These are phyloP conservation scores for Siphamia tubifer DNA, from an alignment of 2,113 vertebrate species.

Conservation along the genomic window DNA sequence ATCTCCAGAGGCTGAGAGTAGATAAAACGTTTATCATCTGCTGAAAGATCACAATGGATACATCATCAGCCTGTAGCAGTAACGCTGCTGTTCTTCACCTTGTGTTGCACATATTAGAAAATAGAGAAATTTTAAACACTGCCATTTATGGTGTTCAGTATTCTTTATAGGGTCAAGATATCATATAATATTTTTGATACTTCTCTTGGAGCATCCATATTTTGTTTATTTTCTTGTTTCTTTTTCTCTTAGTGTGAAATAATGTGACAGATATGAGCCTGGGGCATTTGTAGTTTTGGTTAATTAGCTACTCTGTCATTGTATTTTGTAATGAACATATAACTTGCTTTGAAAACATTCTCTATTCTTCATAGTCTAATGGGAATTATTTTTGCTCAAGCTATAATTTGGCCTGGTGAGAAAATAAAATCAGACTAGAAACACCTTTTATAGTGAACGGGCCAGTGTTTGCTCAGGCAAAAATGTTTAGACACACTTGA, in stretches of 20 bases:
- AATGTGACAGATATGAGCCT: not conserved
- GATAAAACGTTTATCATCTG: not conserved
- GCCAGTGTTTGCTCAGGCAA: not conserved
- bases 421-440: not conserved
- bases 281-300: not conserved
- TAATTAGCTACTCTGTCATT: not conserved
- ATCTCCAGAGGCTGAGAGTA: not conserved
- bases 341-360: not conserved
- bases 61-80: too few species aligned
- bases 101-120: not conserved
- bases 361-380: not conserved
- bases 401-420: not conserved
- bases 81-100: not conserved
- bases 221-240: not conserved
- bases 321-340: not conserved
- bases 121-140: too few species aligned
- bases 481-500: conserved; percentile 40
- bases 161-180: too few species aligned
- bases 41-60: too few species aligned
- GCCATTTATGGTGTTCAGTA: too few species aligned
- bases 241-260: not conserved
- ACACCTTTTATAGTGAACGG: not conserved
- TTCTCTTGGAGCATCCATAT: too few species aligned
- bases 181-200: too few species aligned
- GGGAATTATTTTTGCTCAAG: not conserved